Conservation (phyloP, 2,888 invertebrate genomes). For the Megamerina dolium region DNA sequence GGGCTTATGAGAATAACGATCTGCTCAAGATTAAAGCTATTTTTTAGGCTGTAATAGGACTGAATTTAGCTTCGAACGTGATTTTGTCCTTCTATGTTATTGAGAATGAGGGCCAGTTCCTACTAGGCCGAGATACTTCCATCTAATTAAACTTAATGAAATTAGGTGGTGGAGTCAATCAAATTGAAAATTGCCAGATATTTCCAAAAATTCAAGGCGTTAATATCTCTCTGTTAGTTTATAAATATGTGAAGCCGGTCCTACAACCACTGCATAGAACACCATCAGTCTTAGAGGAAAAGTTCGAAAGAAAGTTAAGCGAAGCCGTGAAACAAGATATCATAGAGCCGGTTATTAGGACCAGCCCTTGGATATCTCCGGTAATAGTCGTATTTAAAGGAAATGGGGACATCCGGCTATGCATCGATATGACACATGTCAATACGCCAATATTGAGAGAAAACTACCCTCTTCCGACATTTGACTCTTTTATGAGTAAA, state of each 20-base stretch:
- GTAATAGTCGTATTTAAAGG: no score
- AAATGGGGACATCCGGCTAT: no score
- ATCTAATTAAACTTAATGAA: constrained; percentile 10
- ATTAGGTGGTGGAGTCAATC: constrained; percentile 9
- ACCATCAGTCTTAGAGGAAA: constrained; percentile 1
- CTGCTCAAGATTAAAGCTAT: constrained; percentile 11
- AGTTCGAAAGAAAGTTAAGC: background rate
- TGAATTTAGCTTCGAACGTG: constrained; percentile 6
- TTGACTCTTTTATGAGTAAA: no score
- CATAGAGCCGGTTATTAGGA: no score
- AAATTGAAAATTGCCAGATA: no score
- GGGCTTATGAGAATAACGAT: constrained; percentile 16
- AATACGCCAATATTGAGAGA: no score
- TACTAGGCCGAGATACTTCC: constrained; percentile 13
- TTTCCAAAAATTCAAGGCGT: no score
- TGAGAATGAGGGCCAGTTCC: constrained; percentile 9
- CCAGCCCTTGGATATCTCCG: no score
- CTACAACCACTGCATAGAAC: background rate
- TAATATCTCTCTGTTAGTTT: background rate
- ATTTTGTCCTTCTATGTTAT: constrained; percentile 16
- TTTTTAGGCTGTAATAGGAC: constrained; percentile 15
- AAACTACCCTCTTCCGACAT: no score
- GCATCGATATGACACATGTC: no score
- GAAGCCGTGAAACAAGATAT: no score
- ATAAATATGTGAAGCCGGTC: constrained; percentile 1